Evolutionary conservation across 2,888 invertebrate species (phyloP).

Genomic region (Pterostichus niger): DNA sequence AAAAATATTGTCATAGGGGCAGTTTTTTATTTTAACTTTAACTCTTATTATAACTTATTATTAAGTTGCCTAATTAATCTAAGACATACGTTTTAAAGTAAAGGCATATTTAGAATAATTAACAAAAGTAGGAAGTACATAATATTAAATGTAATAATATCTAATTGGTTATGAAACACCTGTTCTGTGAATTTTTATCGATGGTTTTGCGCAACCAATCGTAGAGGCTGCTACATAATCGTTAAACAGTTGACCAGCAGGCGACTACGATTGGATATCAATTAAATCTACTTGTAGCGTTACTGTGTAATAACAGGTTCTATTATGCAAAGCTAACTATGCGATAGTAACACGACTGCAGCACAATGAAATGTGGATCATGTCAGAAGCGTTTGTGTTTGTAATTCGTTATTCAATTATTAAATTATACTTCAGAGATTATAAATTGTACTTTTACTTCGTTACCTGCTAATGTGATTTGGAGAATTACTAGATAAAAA

Average conservation of each 20-base stretch:
- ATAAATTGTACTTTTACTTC: not conserved
- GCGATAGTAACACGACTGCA: not conserved
- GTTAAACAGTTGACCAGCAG: constrained; percentile 41
- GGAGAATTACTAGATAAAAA: too few relatives aligned
- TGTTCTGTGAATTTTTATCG: constrained; percentile 1
- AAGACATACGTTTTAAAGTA: too few relatives aligned
- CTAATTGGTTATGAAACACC: constrained; percentile 12
- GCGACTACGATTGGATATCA: constrained; percentile 42
- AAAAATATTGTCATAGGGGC: too few relatives aligned
- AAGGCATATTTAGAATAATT: too few relatives aligned
- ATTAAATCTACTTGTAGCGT: constrained; percentile 42
- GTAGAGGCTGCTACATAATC: constrained; percentile 30
- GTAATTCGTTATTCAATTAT: constrained; percentile 32
- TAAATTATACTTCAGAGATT: constrained; percentile 3
- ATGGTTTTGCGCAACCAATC: constrained; percentile 21
- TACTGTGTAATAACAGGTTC: constrained; percentile 41
- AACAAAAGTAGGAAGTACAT: too few relatives aligned
- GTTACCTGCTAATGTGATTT: too few relatives aligned
- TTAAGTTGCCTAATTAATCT: too few relatives aligned
- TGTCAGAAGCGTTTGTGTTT: constrained; percentile 22
- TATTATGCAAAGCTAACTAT: constrained; percentile 35
- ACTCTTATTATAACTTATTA: too few relatives aligned
- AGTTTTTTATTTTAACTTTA: too few relatives aligned
- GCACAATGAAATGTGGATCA: constrained; percentile 38
- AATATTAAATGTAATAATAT: not conserved